phyloP scores from a whole-genome alignment of 2,797 vertebrate species.

The Phataginus tetradactyla region DNA sequence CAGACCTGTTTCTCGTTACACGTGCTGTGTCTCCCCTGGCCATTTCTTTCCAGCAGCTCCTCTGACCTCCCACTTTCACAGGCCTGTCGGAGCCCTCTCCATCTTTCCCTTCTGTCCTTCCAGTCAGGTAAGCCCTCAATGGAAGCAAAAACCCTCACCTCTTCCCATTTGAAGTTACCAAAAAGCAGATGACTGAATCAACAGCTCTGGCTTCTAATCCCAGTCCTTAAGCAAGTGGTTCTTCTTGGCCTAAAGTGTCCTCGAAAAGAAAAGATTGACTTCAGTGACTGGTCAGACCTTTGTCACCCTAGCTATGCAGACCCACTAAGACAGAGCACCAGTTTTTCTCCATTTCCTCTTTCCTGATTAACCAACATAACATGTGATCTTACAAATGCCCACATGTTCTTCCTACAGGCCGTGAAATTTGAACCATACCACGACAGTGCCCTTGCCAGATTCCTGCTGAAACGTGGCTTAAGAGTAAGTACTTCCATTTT shows the following conservation, averaged over 20 bases:
- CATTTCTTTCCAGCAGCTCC: background rate
- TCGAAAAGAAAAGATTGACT: background rate
- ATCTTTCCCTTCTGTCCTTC: background rate
- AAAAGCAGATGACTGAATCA: background rate
- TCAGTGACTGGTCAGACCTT: background rate
- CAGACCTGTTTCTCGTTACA: background rate
- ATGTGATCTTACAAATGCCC: background rate
- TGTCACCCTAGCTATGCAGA: background rate
- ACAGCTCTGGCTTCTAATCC: background rate
- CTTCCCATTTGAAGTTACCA: background rate
- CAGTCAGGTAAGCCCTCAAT: background rate
- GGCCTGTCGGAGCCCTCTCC: background rate
- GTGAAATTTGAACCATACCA: constrained; percentile 99
- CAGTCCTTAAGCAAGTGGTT: background rate
- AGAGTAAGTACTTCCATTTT: constrained; percentile 89
- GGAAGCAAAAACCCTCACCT: background rate
- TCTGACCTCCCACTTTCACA: background rate
- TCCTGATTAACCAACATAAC: background rate
- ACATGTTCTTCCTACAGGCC: constrained; percentile 87
- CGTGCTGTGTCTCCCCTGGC: background rate
- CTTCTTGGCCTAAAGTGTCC: background rate
- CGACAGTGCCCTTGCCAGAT: constrained; percentile 96
- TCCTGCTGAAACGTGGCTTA: constrained; percentile 95
- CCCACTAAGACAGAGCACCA: background rate
- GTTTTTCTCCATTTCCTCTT: background rate